A percentile compares a stretch with the other conserved stretches of the same genome.
Evolutionary conservation across 2,888 invertebrate species (phyloP).

Genomic region (Pachliopta kotzebuea): DNA sequence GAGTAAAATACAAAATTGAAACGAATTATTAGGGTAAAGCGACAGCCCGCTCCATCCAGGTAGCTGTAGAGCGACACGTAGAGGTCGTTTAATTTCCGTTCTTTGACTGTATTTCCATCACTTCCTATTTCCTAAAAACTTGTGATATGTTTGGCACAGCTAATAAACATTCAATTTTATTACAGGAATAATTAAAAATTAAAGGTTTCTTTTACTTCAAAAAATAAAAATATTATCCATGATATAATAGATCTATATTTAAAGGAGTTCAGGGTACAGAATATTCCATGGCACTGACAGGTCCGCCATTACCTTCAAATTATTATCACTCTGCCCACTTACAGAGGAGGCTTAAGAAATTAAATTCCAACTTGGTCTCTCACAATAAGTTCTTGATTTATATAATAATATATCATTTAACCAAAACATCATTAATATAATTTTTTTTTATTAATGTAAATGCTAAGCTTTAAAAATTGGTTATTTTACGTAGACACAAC

Average conservation of each 20-base stretch:
- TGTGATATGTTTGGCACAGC: not conserved
- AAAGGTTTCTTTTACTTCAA: not conserved
- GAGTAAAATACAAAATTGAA: not conserved
- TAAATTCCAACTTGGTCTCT: not conserved
- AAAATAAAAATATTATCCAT: not conserved
- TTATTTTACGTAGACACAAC: too few species aligned
- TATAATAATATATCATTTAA: not conserved
- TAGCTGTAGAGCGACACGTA: conserved; percentile 11
- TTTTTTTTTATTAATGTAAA: too few species aligned
- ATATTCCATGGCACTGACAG: conserved; percentile 2
- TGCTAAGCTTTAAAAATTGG: too few species aligned
- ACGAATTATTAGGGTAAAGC: not conserved
- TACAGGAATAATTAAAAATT: too few species aligned
- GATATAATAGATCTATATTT: not conserved
- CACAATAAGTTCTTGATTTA: not conserved
- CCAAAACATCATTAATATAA: too few species aligned
- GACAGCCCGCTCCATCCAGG: conserved; percentile 14
- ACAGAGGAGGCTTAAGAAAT: conserved; percentile 9
- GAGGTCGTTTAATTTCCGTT: conserved; percentile 23
- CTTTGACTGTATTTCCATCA: conserved; percentile 22
- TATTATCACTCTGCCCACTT: conserved; percentile 16
- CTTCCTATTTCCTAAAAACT: conserved; percentile 19
- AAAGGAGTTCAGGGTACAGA: not conserved
- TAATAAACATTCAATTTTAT: not conserved
- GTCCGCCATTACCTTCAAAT: conserved; percentile 20